These are phyloP conservation scores for Triplophysa dalaica DNA, from an alignment of 2,113 vertebrate species.

Conservation along the genomic window DNA sequence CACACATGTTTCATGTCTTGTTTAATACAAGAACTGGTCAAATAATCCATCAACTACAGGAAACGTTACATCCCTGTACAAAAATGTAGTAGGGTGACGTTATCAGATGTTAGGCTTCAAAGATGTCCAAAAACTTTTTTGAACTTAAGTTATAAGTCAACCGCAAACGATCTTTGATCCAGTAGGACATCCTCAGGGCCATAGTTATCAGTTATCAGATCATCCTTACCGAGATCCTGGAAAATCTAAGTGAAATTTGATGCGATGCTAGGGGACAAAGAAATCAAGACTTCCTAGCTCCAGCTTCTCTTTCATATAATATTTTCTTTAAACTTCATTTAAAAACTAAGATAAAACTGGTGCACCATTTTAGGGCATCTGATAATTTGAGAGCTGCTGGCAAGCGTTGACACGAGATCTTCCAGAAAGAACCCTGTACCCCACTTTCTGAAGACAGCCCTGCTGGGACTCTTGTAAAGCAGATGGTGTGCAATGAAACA, in stretches of 20 bases:
- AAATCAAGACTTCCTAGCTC: background rate
- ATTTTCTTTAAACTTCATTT: slow-evolving; percentile 17
- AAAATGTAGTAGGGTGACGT: too few relatives aligned
- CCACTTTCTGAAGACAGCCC: slow-evolving; percentile 43
- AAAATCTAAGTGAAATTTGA: background rate
- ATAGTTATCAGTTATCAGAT: background rate
- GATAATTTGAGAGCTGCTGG: slow-evolving; percentile 13
- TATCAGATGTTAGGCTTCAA: too few relatives aligned
- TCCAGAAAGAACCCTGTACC: slow-evolving; percentile 17
- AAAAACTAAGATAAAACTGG: slow-evolving; percentile 14
- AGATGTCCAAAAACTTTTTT: background rate
- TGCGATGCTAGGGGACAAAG: background rate
- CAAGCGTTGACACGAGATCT: slow-evolving; percentile 5
- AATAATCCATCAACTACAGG: too few relatives aligned
- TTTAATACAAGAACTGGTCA: too few relatives aligned
- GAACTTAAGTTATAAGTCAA: background rate
- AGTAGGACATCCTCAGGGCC: background rate
- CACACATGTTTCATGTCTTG: too few relatives aligned
- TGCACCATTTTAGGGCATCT: slow-evolving; percentile 19
- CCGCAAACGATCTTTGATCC: background rate
- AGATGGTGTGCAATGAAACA: slow-evolving; percentile 47
- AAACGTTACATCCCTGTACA: too few relatives aligned
- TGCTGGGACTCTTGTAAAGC: slow-evolving; percentile 41
- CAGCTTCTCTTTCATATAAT: background rate
- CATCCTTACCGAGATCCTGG: background rate